Base-by-base conservation (phyloP, 1,140 invertebrate species). In the Euborellia annulipes region DNA sequence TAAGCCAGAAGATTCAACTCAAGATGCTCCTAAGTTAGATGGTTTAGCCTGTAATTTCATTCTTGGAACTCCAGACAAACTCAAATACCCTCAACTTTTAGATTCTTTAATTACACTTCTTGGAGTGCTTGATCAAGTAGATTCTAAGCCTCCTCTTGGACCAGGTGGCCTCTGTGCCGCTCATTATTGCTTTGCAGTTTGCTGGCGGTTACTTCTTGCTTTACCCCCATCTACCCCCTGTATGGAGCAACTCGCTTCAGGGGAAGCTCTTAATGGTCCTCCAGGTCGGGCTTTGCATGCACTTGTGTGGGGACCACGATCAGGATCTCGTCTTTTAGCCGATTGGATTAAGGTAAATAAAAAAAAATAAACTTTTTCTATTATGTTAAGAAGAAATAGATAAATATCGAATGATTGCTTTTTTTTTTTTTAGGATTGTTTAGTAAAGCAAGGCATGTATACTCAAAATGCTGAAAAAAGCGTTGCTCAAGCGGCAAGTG, bases 11-110 rank as follows among this genome's bases (percentile, higher is more conserved):
- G 72, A 79, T 42, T 85, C 80, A 61, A 85, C 82, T 61, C 78
- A 76, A 54, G 82, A 87, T 54, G 74, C 77, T 18, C 85, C 84
- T 3, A 93, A 92, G 63, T 65, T 96, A 30, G 91, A 96, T 67
- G 91, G 91, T 18, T 64, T 96, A 59, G 90, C 91, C 2, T 88
- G 87, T 59, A 94, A 89, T 66, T 94, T 94, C 57, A 81, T 94
- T 30, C 64, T 94, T 18, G 86, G 86, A 23, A 88, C 85, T 2
- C 77, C 85, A 0, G 90, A 95, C 58, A 85, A 85, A 63, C 65
- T 95, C 30, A 83, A 89, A 54, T 96, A 96, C 68, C 79, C 82
- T 1, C 61, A 83, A 22, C 62, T 97, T 9, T 78, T 95, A 45
- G 82, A 92, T 55, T 82, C 87, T 1, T 63, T 94, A 11, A 77